Evolutionary conservation across 2,888 invertebrate genomes (phyloP).

Genomic region (Bombylius major): DNA sequence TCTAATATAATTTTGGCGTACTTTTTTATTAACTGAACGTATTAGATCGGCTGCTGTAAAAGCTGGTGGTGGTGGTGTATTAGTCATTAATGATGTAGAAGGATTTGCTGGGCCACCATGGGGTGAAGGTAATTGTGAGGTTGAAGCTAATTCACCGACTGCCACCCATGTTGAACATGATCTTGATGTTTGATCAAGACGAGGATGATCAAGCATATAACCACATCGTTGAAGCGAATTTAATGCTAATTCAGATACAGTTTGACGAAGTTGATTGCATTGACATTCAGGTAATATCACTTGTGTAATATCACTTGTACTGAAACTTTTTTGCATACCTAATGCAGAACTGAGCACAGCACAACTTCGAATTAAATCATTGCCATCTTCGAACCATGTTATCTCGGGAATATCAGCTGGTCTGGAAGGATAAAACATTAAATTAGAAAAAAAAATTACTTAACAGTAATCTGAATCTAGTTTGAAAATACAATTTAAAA

Average conservation of each 20-base stretch:
- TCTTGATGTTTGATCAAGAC: slow-evolving; percentile 47
- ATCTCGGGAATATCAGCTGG: slow-evolving; percentile 50
- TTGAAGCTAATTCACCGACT: slow-evolving; percentile 61
- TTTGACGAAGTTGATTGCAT: slow-evolving; percentile 26
- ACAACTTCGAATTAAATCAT: slow-evolving; percentile 65
- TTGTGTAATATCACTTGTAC: slow-evolving; percentile 63
- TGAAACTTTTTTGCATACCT: slow-evolving; percentile 73
- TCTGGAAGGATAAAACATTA: slow-evolving; percentile 5
- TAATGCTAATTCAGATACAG: slow-evolving; percentile 47
- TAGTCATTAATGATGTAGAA: slow-evolving; percentile 23
- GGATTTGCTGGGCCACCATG: slow-evolving; percentile 45
- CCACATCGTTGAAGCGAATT: slow-evolving; percentile 43
- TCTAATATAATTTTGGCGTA: slow-evolving; percentile 69
- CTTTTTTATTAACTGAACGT: slow-evolving; percentile 69
- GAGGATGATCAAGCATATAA: slow-evolving; percentile 42
- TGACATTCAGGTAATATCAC: slow-evolving; percentile 38
- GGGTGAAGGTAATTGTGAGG: slow-evolving; percentile 72
- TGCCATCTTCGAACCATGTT: slow-evolving; percentile 59
- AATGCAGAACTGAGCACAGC: slow-evolving; percentile 66
- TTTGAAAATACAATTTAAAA: not conserved
- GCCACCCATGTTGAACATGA: slow-evolving; percentile 83
- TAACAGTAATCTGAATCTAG: not conserved
- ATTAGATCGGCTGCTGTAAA: slow-evolving; percentile 56
- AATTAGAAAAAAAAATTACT: not conserved
- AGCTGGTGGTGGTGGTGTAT: slow-evolving; percentile 28